Percentiles rank a stretch among this genome's conserved stretches.
phyloP scores from a whole-genome alignment of 1,140 invertebrate genomes.

The Chironomus tepperi region DNA sequence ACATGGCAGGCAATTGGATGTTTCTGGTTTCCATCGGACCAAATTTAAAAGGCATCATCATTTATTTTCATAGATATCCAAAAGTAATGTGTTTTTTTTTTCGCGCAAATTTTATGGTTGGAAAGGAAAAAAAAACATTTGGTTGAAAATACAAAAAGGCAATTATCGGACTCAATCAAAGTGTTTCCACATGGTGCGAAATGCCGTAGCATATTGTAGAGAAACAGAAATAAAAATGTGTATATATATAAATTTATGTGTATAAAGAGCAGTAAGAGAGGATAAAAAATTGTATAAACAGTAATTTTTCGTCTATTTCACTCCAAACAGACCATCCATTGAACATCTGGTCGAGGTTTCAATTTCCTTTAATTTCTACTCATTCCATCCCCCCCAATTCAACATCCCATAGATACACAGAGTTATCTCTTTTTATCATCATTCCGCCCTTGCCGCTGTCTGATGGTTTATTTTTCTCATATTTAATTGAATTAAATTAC shows the following conservation, averaged over 20 bases:
- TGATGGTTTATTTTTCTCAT: not conserved
- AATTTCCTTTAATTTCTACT: not conserved
- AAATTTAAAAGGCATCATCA: slow-evolving; percentile 13
- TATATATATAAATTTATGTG: not conserved
- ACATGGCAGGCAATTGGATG: not conserved
- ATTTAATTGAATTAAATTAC: not conserved
- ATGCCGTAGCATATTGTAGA: not conserved
- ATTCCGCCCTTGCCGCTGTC: not conserved
- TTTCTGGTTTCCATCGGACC: slow-evolving; percentile 5
- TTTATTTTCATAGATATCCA: slow-evolving; percentile 4
- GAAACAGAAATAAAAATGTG: not conserved
- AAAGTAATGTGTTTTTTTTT: not conserved
- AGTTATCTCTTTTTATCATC: too few species aligned
- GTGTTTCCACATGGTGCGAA: slow-evolving; percentile 11
- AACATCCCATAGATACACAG: too few species aligned
- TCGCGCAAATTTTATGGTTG: not conserved
- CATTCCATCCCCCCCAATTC: not conserved
- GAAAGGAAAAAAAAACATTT: not conserved
- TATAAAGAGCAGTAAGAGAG: too few species aligned
- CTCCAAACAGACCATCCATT: not conserved
- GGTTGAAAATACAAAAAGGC: not conserved
- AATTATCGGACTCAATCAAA: slow-evolving; percentile 8
- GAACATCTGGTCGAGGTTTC: not conserved
- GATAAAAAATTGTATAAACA: not conserved
- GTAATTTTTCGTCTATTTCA: slow-evolving; percentile 9